A percentile compares a stretch with the other conserved stretches of the same genome.
These are phyloP conservation scores for Metellina segmentata DNA, from an alignment of 2,888 invertebrate species.

Conservation along the genomic window DNA sequence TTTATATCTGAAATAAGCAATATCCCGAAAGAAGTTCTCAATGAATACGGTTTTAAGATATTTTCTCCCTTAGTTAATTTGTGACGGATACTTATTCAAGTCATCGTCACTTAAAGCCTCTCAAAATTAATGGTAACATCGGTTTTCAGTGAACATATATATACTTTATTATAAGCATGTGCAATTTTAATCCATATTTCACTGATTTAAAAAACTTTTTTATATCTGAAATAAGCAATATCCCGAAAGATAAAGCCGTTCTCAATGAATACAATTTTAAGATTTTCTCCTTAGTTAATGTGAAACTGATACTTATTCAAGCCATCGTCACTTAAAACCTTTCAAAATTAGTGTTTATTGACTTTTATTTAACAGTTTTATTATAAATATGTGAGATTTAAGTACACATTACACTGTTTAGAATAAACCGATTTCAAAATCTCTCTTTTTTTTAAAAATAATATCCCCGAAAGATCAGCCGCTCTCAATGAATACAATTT, in stretches of 20 bases:
- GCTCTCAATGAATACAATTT: too few relatives aligned
- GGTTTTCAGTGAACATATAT: too few relatives aligned
- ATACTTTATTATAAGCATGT: too few relatives aligned
- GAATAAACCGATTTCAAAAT: too few relatives aligned
- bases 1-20: neutral
- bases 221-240: neutral
- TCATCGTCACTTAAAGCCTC: neutral
- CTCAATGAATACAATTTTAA: neutral
- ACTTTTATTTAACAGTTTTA: too few relatives aligned
- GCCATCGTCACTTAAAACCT: neutral
- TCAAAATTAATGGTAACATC: neutral
- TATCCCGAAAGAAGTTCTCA: constrained; percentile 15
- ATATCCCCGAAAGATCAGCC: too few relatives aligned
- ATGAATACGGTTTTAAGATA: neutral
- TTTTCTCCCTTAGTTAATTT: neutral
- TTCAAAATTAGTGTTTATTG: neutral
- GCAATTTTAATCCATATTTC: too few relatives aligned
- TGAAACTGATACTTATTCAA: neutral
- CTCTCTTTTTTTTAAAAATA: too few relatives aligned
- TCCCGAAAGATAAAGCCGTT: constrained; percentile 16
- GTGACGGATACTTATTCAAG: neutral
- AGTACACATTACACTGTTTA: too few relatives aligned
- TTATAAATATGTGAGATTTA: too few relatives aligned
- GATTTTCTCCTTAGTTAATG: neutral
- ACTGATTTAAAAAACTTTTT: too few relatives aligned